phyloP scores from a whole-genome alignment of 2,797 vertebrate species.

The Chiloscyllium punctatum region DNA sequence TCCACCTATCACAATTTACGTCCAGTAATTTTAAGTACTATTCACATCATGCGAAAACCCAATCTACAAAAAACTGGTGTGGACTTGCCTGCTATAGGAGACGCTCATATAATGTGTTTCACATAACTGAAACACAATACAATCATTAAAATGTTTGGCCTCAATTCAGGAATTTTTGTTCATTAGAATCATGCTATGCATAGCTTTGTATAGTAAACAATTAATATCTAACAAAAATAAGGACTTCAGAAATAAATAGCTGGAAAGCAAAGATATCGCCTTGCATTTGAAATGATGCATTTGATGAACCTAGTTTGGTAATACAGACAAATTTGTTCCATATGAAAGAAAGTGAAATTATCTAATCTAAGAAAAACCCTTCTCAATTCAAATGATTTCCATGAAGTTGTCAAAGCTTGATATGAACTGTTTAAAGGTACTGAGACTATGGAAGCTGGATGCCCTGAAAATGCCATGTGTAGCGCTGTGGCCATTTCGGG shows the following conservation, averaged over 20 bases:
- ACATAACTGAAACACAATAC: constrained; percentile 4
- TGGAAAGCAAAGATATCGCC: not conserved
- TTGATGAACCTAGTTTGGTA: not conserved
- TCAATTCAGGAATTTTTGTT: constrained; percentile 1
- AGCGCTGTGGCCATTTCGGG: not conserved
- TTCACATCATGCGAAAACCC: not conserved
- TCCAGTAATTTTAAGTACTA: constrained; percentile 6
- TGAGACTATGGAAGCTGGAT: not conserved
- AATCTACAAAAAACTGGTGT: constrained; percentile 10
- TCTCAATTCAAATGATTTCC: not conserved
- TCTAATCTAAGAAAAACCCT: not conserved
- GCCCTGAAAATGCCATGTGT: not conserved
- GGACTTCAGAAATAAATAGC: not conserved
- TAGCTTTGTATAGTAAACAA: not conserved
- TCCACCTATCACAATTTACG: constrained; percentile 28
- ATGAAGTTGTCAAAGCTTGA: not conserved
- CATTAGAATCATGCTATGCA: not conserved
- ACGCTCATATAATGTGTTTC: not conserved
- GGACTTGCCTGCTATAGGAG: not conserved
- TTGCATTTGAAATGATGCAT: not conserved
- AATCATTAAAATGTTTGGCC: not conserved
- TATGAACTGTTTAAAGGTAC: not conserved
- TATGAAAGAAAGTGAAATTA: not conserved
- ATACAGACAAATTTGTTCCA: not conserved
- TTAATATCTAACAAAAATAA: not conserved